These are phyloP conservation scores for Cyphomyrus plagiostoma DNA, from an alignment of 2,113 vertebrate species.

Conservation along the genomic window DNA sequence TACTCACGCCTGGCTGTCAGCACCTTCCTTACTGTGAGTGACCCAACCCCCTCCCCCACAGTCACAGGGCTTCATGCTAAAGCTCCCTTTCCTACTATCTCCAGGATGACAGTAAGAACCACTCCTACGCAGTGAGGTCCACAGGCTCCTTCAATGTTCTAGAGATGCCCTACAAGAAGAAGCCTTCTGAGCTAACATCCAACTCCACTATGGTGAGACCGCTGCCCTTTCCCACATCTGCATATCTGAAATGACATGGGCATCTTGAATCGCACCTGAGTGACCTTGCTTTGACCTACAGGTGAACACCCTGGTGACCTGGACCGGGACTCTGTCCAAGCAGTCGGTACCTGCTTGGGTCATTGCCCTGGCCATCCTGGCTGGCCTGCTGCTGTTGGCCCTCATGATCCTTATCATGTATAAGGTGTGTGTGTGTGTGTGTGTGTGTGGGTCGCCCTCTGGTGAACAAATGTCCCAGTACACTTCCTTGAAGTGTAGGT, in stretches of 20 bases:
- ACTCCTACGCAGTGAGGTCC: conserved; percentile 69
- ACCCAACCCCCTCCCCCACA: not conserved
- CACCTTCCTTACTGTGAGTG: conserved; percentile 72
- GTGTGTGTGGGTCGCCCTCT: not conserved
- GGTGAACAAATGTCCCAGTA: not conserved
- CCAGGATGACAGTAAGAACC: conserved; percentile 72
- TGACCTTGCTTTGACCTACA: conserved; percentile 26
- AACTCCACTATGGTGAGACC: conserved; percentile 68
- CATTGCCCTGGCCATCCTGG: conserved; percentile 71
- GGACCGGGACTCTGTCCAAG: conserved; percentile 62
- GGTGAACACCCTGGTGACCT: conserved; percentile 70
- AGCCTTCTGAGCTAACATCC: conserved; percentile 64
- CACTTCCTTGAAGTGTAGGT: not conserved
- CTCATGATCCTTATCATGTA: conserved; percentile 73
- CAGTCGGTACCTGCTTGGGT: conserved; percentile 73
- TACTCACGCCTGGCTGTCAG: conserved; percentile 69
- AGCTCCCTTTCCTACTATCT: not conserved
- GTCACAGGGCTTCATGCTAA: not conserved
- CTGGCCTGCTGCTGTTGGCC: conserved; percentile 67
- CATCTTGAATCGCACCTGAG: not conserved
- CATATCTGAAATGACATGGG: not conserved
- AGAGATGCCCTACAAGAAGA: conserved; percentile 74
- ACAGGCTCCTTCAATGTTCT: conserved; percentile 71
- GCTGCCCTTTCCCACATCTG: not conserved
- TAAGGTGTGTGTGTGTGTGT: conserved; percentile 52